Percentiles rank a stretch among this genome's conserved stretches.
Evolutionary conservation across 2,113 vertebrate genomes (phyloP).

Genomic region (Dipodomys merriami): DNA sequence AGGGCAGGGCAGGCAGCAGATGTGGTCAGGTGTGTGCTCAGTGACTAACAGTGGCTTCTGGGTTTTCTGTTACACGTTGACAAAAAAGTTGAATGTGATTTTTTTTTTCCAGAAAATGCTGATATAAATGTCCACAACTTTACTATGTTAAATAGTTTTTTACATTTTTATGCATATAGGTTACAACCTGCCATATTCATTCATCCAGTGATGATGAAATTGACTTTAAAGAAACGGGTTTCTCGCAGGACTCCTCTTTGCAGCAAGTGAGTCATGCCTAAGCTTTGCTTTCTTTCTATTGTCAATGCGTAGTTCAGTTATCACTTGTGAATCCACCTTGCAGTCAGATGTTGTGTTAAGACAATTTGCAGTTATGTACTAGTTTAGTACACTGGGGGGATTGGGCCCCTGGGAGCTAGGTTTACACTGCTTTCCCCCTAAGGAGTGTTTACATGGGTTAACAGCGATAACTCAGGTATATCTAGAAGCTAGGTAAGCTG

Average conservation of each 20-base stretch:
- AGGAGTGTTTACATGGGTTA: background rate
- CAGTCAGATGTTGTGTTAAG: constrained; percentile 23
- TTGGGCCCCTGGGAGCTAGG: background rate
- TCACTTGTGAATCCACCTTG: constrained; percentile 21
- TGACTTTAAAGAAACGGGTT: constrained; percentile 98
- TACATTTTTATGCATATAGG: constrained; percentile 85
- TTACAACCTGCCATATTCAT: constrained; percentile 98
- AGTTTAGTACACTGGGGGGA: constrained; percentile 10
- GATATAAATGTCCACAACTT: constrained; percentile 52
- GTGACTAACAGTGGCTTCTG: background rate
- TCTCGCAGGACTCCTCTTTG: constrained; percentile 98
- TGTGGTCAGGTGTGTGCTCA: background rate
- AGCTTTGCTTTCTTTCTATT: constrained; percentile 77
- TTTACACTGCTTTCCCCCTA: background rate
- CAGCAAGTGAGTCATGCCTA: constrained; percentile 95
- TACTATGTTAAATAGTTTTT: constrained; percentile 50
- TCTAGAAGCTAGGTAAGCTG: no score
- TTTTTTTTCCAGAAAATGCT: constrained; percentile 51
- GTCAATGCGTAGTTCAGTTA: constrained; percentile 66
- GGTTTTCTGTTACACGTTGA: constrained; percentile 58
- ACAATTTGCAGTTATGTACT: background rate
- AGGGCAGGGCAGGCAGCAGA: background rate
- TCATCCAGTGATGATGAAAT: constrained; percentile 99
- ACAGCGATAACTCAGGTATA: background rate
- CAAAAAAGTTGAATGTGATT: constrained; percentile 72